Evolutionary conservation across 2,888 invertebrate species (phyloP).

Genomic region (Protophormia terraenovae): DNA sequence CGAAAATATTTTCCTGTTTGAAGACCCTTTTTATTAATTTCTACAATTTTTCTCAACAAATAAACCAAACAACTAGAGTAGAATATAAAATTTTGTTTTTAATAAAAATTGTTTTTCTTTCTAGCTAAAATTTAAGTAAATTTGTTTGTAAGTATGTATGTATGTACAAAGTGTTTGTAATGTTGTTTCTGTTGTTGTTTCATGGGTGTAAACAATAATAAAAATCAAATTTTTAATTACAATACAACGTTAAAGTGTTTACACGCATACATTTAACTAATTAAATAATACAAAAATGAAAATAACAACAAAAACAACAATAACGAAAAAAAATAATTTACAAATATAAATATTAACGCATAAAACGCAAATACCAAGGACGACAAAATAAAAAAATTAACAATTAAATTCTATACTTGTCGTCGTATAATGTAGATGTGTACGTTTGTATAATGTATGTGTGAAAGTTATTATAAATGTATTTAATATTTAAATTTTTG

Average conservation of each 20-base stretch:
- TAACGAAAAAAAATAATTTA: slow-evolving; percentile 15
- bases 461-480: background rate
- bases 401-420: slow-evolving; percentile 11
- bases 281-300: slow-evolving; percentile 48
- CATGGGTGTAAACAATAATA: slow-evolving; percentile 40
- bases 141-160: background rate
- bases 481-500: slow-evolving; percentile 18
- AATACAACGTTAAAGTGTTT: slow-evolving; percentile 52
- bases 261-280: slow-evolving; percentile 65
- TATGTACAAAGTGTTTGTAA: background rate
- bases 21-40: background rate
- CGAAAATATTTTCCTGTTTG: too few relatives aligned
- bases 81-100: slow-evolving; percentile 1
- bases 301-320: slow-evolving; percentile 8
- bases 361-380: slow-evolving; percentile 46
- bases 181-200: background rate
- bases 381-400: slow-evolving; percentile 20
- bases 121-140: background rate
- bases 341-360: slow-evolving; percentile 55
- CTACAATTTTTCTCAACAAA: background rate
- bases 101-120: background rate
- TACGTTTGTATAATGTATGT: background rate
- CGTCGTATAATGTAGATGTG: background rate
- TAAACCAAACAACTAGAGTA: background rate
- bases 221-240: slow-evolving; percentile 65